phyloP scores from a whole-genome alignment of 2,113 vertebrate species.

The Gymnobelideus leadbeateri region DNA sequence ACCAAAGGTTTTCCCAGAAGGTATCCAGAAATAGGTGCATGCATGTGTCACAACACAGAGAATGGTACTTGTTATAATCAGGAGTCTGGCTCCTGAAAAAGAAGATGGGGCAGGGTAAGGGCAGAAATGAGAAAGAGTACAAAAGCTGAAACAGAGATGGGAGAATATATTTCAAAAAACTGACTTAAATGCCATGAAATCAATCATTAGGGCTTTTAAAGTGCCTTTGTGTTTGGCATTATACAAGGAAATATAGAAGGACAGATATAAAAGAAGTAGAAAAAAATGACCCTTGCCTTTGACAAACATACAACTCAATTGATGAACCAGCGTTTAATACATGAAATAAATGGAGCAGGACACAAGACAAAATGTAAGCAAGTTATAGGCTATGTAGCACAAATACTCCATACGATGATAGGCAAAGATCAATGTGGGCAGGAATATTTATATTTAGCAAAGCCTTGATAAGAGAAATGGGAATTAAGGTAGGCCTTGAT shows the following conservation, averaged over 20 bases:
- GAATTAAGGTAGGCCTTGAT: not conserved
- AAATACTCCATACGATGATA: not conserved
- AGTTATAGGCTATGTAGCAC: not conserved
- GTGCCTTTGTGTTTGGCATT: not conserved
- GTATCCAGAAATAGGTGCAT: constrained; percentile 27
- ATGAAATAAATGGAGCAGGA: not conserved
- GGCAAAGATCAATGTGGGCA: not conserved
- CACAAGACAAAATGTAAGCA: not conserved
- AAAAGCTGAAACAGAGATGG: constrained; percentile 60
- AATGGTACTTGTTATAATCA: not conserved
- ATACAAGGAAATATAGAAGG: not conserved
- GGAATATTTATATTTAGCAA: not conserved
- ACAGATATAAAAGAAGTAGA: not conserved
- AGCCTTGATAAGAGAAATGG: not conserved
- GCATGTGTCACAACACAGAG: not conserved
- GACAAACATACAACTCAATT: not conserved
- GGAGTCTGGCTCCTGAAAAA: constrained; percentile 29
- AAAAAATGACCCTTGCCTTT: not conserved
- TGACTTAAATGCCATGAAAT: not conserved
- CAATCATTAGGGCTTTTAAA: not conserved
- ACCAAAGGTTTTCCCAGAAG: constrained; percentile 48
- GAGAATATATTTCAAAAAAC: not conserved
- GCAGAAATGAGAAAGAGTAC: constrained; percentile 28
- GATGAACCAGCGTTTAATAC: not conserved
- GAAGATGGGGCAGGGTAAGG: constrained; percentile 18